phyloP scores from a whole-genome alignment of 2,888 invertebrate genomes.

The Chelonus formosanus region DNA sequence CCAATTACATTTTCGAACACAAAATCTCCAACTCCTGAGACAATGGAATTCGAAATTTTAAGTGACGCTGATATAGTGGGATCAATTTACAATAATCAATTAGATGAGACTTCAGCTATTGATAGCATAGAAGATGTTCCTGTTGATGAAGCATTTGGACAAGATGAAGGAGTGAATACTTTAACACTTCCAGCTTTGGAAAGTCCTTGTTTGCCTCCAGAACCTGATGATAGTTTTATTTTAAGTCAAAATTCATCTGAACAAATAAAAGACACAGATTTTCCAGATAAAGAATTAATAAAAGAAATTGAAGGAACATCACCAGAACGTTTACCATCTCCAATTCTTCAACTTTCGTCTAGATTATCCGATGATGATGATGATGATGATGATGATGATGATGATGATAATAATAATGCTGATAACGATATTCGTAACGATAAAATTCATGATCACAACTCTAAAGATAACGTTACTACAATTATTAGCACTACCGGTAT shows the following conservation, averaged over 20 bases:
- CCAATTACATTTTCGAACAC: slow-evolving; percentile 22
- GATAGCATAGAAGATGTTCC: slow-evolving; percentile 13
- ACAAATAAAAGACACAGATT: background rate
- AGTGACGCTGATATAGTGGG: slow-evolving; percentile 21
- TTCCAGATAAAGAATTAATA: slow-evolving; percentile 18
- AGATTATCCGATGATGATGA: background rate
- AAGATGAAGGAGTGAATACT: slow-evolving; percentile 3
- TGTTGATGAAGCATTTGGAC: slow-evolving; percentile 5
- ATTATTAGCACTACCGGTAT: too few relatives aligned
- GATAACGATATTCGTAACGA: background rate
- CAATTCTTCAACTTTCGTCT: slow-evolving; percentile 18
- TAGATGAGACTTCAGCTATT: slow-evolving; percentile 10
- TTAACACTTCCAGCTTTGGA: background rate
- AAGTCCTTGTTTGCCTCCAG: slow-evolving; percentile 6
- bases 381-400: background rate
- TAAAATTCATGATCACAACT: background rate
- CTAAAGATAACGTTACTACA: too few relatives aligned
- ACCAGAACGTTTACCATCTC: slow-evolving; percentile 22
- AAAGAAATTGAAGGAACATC: slow-evolving; percentile 20
- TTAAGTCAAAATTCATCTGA: background rate
- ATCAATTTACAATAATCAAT: slow-evolving; percentile 24
- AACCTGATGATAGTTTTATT: background rate
- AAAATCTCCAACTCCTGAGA: slow-evolving; percentile 19
- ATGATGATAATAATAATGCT: background rate
- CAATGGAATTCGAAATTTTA: slow-evolving; percentile 24